Conservation (phyloP, 2,113 vertebrate species). For the Tichodroma muraria region DNA sequence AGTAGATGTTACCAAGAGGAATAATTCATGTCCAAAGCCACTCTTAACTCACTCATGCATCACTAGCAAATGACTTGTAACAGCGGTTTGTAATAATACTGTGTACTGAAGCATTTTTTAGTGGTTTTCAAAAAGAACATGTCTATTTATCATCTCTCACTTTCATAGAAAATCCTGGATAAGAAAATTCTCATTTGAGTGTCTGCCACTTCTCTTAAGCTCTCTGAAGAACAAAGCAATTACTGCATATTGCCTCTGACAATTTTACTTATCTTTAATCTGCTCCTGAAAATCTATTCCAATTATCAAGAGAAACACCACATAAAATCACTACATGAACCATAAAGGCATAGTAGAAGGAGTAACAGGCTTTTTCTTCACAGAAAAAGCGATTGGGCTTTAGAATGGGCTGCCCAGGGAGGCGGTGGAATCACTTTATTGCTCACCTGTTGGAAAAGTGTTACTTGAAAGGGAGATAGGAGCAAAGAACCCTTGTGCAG, state of each 20-base stretch:
- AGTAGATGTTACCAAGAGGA: background rate
- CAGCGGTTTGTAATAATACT: background rate
- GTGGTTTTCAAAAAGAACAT: background rate
- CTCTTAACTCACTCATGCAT: background rate
- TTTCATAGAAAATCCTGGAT: background rate
- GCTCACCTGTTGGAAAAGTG: background rate
- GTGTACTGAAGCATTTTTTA: background rate
- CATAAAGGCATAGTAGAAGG: background rate
- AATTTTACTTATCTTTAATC: background rate
- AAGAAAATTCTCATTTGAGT: background rate
- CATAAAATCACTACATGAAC: background rate
- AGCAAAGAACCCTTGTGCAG: background rate
- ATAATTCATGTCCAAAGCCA: background rate
- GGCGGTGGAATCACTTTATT: background rate
- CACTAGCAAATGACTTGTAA: background rate
- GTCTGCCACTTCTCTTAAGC: background rate
- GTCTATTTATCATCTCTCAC: background rate
- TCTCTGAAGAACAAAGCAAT: background rate
- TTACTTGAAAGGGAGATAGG: background rate
- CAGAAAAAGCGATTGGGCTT: fast-evolving
- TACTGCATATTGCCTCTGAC: background rate
- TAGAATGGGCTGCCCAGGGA: background rate
- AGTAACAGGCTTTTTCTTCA: background rate
- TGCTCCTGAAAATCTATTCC: background rate
- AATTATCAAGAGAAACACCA: background rate